Conservation (phyloP, 2,113 vertebrate genomes). For the Petroica traversi region DNA sequence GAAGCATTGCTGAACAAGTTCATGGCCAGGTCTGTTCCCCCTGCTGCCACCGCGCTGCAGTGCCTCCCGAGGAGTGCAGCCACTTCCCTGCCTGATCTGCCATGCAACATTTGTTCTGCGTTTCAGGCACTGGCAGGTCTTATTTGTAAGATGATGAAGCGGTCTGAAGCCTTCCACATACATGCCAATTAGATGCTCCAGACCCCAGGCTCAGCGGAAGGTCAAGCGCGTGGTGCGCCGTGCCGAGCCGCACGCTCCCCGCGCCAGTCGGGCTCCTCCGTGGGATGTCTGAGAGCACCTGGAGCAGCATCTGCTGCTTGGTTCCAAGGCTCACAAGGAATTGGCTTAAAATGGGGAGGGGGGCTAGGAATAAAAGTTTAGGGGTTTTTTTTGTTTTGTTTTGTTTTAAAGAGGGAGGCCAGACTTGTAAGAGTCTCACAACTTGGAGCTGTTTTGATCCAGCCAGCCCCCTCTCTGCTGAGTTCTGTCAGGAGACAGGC, state of each 20-base stretch:
- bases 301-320: fast-evolving
- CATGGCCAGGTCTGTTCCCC: neutral
- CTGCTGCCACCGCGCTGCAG: fast-evolving
- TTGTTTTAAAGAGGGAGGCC: neutral
- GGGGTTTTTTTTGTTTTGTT: too few species aligned
- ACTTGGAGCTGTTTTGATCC: constrained; percentile 14
- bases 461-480: neutral
- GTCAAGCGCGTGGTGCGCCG: fast-evolving
- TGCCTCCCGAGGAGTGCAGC: fast-evolving
- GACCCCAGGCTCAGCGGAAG: neutral
- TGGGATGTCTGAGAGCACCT: neutral
- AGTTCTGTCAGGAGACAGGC: constrained; percentile 52
- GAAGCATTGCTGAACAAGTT: neutral
- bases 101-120: neutral
- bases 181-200: neutral
- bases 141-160: neutral
- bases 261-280: fast-evolving
- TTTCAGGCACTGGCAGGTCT: neutral
- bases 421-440: neutral
- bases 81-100: fast-evolving
- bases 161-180: neutral
- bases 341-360: neutral
- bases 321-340: neutral
- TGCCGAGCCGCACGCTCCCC: fast-evolving
- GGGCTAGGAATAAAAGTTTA: neutral